phyloP scores from a whole-genome alignment of 2,888 invertebrate species.

The Dynastes hyllus region DNA sequence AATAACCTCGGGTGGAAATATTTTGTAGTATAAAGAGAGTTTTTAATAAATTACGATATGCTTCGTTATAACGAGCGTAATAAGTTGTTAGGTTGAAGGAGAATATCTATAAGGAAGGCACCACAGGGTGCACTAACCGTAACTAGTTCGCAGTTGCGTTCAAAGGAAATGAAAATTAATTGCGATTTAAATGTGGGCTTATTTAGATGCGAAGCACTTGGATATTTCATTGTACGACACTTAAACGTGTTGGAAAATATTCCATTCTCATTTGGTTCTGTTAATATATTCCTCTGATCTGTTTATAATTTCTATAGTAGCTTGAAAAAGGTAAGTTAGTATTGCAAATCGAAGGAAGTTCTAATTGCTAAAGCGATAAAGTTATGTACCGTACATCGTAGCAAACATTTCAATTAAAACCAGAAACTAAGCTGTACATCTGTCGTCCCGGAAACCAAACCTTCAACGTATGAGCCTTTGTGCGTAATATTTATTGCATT shows the following conservation, averaged over 20 bases:
- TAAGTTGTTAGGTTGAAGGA: constrained; percentile 11
- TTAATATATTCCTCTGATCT: no score
- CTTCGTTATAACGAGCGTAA: constrained; percentile 3
- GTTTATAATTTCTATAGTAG: no score
- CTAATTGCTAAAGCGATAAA: no score
- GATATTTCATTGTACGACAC: not conserved
- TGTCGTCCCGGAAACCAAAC: no score
- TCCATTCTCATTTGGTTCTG: no score
- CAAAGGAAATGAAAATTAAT: constrained; percentile 31
- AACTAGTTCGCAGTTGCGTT: constrained; percentile 7
- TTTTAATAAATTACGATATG: constrained; percentile 47
- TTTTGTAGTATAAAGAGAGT: constrained; percentile 44
- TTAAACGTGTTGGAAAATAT: not conserved
- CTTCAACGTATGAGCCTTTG: no score
- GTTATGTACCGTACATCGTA: no score
- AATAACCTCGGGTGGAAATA: constrained; percentile 38
- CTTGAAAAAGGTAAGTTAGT: no score
- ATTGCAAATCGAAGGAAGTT: no score
- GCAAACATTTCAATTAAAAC: no score
- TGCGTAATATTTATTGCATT: no score
- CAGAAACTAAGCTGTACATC: no score
- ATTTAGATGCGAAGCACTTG: not conserved
- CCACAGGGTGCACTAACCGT: not conserved
- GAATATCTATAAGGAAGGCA: constrained; percentile 2
- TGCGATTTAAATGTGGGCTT: constrained; percentile 11